phyloP scores from a whole-genome alignment of 2,888 invertebrate species.

The Leptodirus hochenwartii region DNA sequence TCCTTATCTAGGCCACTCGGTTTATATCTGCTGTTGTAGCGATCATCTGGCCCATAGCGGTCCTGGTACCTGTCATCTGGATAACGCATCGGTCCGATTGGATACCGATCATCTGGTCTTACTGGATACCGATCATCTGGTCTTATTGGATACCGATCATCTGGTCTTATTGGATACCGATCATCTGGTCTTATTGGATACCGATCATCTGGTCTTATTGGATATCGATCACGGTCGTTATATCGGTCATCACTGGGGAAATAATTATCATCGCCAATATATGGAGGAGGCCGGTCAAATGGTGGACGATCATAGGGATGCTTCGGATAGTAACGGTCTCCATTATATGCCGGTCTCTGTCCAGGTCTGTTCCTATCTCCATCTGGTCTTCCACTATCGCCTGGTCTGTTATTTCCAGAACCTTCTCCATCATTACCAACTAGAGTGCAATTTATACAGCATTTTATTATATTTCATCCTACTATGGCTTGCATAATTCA shows the following conservation, averaged over 20 bases:
- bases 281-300: constrained; percentile 13
- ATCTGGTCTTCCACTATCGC: constrained; percentile 13
- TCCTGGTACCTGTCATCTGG: constrained; percentile 12
- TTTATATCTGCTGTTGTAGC: constrained; percentile 12
- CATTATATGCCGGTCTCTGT: constrained; percentile 8
- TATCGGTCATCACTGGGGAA: constrained; percentile 9
- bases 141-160: constrained; percentile 10
- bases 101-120: constrained; percentile 13
- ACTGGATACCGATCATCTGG: constrained; percentile 25
- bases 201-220: constrained; percentile 15
- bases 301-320: constrained; percentile 9
- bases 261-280: constrained; percentile 10
- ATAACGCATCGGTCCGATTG: constrained; percentile 16
- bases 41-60: constrained; percentile 25
- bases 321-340: constrained; percentile 2
- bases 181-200: constrained; percentile 28
- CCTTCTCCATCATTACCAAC: constrained; percentile 16
- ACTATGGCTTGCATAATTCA: too few relatives aligned
- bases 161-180: constrained; percentile 14
- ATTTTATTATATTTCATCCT: too few relatives aligned
- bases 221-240: constrained; percentile 11
- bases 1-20: constrained; percentile 17
- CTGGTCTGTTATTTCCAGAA: constrained; percentile 13
- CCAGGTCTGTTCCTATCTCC: constrained; percentile 7
- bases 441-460: constrained; percentile 1